Evolutionary conservation across 2,797 vertebrate genomes (phyloP).

Genomic region (Brotula barbata): DNA sequence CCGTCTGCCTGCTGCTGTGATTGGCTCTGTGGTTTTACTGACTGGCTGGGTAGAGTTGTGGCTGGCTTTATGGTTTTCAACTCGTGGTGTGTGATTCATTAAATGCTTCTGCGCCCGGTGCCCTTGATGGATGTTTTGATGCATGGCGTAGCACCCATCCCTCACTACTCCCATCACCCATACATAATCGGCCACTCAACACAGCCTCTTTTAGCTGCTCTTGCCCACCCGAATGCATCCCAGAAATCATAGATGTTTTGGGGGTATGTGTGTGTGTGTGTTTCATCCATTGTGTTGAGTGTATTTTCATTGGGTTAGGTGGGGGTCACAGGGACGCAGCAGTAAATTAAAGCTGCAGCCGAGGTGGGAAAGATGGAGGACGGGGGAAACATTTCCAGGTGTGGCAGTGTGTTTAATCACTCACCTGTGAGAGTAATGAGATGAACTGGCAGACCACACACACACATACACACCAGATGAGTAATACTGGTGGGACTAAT

Average conservation of each 20-base stretch:
- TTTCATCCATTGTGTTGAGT: conserved; percentile 20
- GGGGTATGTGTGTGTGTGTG: conserved; percentile 12
- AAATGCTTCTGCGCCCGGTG: conserved; percentile 15
- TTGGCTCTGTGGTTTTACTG: conserved; percentile 24
- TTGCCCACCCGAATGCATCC: background rate
- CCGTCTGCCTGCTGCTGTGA: conserved; percentile 13
- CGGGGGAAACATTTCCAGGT: conserved; percentile 72
- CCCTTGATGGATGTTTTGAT: conserved; percentile 3
- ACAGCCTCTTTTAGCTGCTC: too few relatives aligned
- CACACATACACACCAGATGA: conserved; percentile 10
- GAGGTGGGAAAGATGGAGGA: conserved; percentile 38
- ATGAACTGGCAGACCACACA: conserved; percentile 40
- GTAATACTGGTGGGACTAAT: conserved; percentile 74
- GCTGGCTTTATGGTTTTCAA: conserved; percentile 16
- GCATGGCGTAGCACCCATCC: background rate
- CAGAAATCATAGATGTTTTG: background rate
- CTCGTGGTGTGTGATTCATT: conserved; percentile 11
- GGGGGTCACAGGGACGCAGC: conserved; percentile 44
- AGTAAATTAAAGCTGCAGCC: conserved; percentile 65
- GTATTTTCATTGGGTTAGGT: conserved; percentile 37
- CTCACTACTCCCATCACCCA: background rate
- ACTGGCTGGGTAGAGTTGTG: conserved; percentile 11
- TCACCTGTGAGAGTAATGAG: conserved; percentile 78
- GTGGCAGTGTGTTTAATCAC: conserved; percentile 78
- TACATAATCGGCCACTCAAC: background rate